Percentiles rank a stretch among this genome's conserved stretches.
Evolutionary conservation across 2,888 invertebrate species (phyloP).

Genomic region (Diplolepis rosae): DNA sequence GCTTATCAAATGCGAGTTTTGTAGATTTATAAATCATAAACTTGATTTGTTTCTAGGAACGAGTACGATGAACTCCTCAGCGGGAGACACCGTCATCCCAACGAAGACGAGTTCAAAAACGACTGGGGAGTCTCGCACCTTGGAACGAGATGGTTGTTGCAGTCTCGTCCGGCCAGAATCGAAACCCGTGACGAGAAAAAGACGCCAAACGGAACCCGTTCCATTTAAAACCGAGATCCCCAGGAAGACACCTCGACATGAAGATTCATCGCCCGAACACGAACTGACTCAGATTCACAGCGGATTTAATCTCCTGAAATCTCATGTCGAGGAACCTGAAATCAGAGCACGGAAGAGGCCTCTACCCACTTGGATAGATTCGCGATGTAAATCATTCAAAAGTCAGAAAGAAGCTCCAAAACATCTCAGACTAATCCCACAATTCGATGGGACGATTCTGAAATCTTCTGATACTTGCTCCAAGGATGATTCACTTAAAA

Average conservation of each 20-base stretch:
- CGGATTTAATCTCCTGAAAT: constrained; percentile 16
- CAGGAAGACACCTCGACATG: constrained; percentile 54
- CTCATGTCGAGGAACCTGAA: constrained; percentile 5
- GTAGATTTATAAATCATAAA: not conserved
- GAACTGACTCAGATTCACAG: not conserved
- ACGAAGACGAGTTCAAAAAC: constrained; percentile 48
- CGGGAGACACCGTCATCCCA: constrained; percentile 67
- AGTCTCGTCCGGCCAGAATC: constrained; percentile 52
- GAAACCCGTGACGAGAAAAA: constrained; percentile 59
- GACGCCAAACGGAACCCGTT: constrained; percentile 56
- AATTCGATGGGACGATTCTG: not conserved
- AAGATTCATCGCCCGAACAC: constrained; percentile 36
- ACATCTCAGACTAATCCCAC: too few species aligned
- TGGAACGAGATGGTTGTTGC: constrained; percentile 37
- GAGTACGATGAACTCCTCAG: constrained; percentile 61
- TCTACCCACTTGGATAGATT: not conserved
- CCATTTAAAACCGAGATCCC: constrained; percentile 54
- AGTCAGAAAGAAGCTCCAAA: not conserved
- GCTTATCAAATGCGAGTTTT: too few species aligned
- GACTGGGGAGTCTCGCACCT: constrained; percentile 35
- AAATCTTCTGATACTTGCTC: not conserved
- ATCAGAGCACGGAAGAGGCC: constrained; percentile 15
- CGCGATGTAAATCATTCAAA: constrained; percentile 10
- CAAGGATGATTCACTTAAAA: not conserved
- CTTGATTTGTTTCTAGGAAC: constrained; percentile 47